Conservation (phyloP, 2,113 vertebrate genomes). For the Illadopsis cleaveri region DNA sequence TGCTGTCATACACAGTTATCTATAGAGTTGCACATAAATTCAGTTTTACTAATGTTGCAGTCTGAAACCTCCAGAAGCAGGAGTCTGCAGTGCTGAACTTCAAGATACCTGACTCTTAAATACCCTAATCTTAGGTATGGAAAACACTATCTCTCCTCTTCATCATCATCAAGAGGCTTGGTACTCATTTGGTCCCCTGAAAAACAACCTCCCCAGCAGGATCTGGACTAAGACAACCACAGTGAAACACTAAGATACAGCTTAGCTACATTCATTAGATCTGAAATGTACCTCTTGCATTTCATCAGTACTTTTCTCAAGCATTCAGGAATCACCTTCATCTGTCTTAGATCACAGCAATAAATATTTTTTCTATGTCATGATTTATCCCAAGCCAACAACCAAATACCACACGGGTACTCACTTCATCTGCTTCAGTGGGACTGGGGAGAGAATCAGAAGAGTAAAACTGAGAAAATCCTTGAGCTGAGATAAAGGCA, state of each 20-base stretch:
- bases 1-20: background rate
- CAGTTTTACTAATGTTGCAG: background rate
- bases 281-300: background rate
- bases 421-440: background rate
- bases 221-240: background rate
- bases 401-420: background rate
- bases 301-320: background rate
- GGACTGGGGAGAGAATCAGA: background rate
- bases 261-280: background rate
- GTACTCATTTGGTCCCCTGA: background rate
- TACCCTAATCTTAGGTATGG: background rate
- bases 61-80: background rate
- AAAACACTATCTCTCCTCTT: background rate
- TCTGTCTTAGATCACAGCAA: background rate
- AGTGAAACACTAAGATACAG: background rate
- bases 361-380: background rate
- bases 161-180: background rate
- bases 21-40: background rate
- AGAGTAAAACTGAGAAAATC: background rate
- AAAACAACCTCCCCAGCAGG: background rate
- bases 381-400: background rate
- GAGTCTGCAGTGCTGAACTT: background rate
- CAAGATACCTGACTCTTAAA: background rate
- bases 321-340: background rate
- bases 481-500: background rate